Evolutionary conservation across 2,113 vertebrate genomes (phyloP).

Genomic region (Lasiurus borealis): DNA sequence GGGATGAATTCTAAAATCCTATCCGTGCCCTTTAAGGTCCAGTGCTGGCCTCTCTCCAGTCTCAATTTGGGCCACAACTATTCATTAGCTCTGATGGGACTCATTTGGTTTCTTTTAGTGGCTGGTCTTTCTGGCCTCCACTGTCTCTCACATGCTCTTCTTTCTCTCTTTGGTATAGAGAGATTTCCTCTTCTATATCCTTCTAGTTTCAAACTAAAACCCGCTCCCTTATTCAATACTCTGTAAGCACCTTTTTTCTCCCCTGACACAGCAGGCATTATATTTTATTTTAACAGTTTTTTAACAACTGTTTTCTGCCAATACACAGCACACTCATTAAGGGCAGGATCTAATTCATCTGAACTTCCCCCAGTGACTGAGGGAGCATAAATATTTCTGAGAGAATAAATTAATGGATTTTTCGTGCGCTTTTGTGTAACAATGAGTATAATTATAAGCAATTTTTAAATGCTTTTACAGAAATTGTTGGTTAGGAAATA

Average conservation of each 20-base stretch:
- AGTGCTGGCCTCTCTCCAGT: neutral
- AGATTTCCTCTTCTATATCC: neutral
- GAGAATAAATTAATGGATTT: neutral
- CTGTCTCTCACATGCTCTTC: neutral
- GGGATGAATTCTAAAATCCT: neutral
- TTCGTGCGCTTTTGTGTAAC: neutral
- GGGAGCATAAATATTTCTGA: neutral
- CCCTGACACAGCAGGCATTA: neutral
- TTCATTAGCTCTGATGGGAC: neutral
- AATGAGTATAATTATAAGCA: neutral
- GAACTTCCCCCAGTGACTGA: neutral
- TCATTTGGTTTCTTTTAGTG: neutral
- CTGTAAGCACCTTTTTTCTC: neutral
- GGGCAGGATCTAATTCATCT: neutral
- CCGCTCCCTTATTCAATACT: neutral
- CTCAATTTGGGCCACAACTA: neutral
- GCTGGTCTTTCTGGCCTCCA: neutral
- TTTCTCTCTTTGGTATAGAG: neutral
- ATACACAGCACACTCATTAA: neutral
- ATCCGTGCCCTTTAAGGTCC: neutral
- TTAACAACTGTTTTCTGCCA: neutral
- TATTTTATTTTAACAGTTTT: neutral
- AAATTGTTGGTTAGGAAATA: neutral
- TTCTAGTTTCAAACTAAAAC: neutral
- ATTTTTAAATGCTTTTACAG: slow-evolving; percentile 1